Evolutionary conservation across 2,113 vertebrate species (phyloP).

Genomic region (Melospiza georgiana): DNA sequence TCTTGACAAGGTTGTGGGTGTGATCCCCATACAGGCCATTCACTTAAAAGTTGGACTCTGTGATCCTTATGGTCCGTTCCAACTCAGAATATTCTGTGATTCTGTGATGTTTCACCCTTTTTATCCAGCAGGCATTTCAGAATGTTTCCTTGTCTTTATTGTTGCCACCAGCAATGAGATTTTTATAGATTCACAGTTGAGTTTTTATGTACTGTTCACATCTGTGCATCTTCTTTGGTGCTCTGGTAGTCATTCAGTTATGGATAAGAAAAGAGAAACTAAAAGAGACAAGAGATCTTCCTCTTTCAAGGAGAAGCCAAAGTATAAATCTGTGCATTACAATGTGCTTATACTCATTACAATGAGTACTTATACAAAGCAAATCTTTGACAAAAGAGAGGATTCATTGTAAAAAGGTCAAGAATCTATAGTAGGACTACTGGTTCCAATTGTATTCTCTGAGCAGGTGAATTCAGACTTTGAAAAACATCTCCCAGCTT

Average conservation of each 20-base stretch:
- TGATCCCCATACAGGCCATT: not conserved
- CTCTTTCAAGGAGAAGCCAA: not conserved
- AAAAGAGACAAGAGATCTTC: not conserved
- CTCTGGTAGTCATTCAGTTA: not conserved
- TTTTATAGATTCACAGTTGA: not conserved
- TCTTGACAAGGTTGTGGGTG: not conserved
- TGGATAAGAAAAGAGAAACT: not conserved
- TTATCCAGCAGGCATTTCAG: not conserved
- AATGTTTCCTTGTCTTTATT: not conserved
- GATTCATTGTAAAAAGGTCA: not conserved
- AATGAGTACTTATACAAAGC: not conserved
- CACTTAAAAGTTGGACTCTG: not conserved
- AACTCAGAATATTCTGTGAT: not conserved
- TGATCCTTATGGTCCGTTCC: not conserved
- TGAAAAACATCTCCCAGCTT: not conserved
- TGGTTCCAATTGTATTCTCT: not conserved
- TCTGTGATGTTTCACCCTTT: not conserved
- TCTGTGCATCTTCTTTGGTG: not conserved
- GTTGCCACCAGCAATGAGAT: not conserved
- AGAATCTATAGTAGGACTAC: not conserved
- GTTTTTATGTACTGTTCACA: not conserved
- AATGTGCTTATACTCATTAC: not conserved
- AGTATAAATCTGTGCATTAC: not conserved
- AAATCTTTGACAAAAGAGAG: not conserved
- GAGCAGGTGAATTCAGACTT: not conserved